Percentiles rank a stretch among this genome's conserved stretches.
Conservation (phyloP, 2,888 invertebrate species). For the Thysanoteuthis rhombus region DNA sequence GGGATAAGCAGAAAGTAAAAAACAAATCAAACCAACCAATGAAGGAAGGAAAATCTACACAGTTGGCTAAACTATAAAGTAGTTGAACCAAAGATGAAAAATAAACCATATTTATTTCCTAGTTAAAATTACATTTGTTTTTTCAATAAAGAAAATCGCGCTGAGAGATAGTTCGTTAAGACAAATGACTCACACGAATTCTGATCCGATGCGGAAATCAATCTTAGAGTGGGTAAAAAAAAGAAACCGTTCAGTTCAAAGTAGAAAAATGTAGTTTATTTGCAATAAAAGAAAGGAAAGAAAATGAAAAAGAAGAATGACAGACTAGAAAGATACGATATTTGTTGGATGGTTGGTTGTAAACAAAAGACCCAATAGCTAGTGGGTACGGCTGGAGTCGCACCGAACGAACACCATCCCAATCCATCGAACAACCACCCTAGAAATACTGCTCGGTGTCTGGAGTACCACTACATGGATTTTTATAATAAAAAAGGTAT, state of each 20-base stretch:
- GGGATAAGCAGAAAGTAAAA: not conserved
- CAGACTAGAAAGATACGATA: not conserved
- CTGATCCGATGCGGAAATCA: not conserved
- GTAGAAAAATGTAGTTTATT: not conserved
- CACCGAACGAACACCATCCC: not conserved
- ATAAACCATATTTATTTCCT: not conserved
- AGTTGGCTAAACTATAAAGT: not conserved
- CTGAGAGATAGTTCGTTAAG: not conserved
- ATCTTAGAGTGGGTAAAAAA: not conserved
- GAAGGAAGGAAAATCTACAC: not conserved
- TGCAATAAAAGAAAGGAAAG: not conserved
- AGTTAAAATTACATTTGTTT: not conserved
- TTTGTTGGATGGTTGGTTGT: constrained; percentile 12
- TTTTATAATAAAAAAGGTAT: constrained; percentile 25
- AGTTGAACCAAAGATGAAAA: not conserved
- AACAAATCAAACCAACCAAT: not conserved
- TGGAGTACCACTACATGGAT: not conserved
- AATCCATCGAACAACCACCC: not conserved
- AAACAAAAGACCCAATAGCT: not conserved
- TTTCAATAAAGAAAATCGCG: not conserved
- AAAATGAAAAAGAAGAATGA: not conserved
- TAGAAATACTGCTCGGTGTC: not conserved
- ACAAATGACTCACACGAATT: not conserved
- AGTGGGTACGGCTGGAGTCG: not conserved
- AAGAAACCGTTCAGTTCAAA: not conserved